Base-by-base conservation (phyloP, 2,113 vertebrate genomes). In the Megaptera novaeangliae region DNA sequence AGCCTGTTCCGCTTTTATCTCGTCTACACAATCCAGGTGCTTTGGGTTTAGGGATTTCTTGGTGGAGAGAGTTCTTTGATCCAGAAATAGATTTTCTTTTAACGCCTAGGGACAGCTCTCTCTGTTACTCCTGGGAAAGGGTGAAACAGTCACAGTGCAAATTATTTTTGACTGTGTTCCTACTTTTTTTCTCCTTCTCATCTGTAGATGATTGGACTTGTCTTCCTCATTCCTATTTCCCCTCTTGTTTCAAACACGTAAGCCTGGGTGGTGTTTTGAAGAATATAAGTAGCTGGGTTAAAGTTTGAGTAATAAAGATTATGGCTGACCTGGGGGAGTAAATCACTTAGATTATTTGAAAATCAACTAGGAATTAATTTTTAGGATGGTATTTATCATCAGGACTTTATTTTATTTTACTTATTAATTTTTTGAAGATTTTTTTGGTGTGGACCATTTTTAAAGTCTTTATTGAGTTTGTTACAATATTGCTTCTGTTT, bases 1-100 rank as follows among this genome's bases (percentile, higher is more conserved):
- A 99, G 99, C 95, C 98, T 99, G 13, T 99, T 99, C 97, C 98
- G 99, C 39, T 99, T 99, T 98, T 99, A 99, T 95, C 99, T 99
- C 1, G 98, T 99, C 94, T 98, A 99, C 84, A 99, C 99, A 6
- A 96, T 99, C 92, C 99, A 99, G 99, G 99, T 99, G 86, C 61
- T 21, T 57, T 95, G 72, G 39, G 14, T 61, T 69, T 80, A 20
- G 55, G 68, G 46, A 27, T 96, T 90, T 23, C 36, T 84, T 61
- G 15, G 14, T 41, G 39, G 93, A 78, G 91, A 87, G 63, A 78
- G 34, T 72, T 41, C 66, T 96, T 88, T 96, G 57, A 80, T 52
- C 57, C 39, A 44, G 75, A 95, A 89, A 87, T 23, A 90, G 57
- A 46, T 49, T 83, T 95, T 77, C 64, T 91, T 96, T 86, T 41